A percentile compares a stretch with the other conserved stretches of the same genome.
These are phyloP conservation scores for Stenoptilia bipunctidactyla DNA, from an alignment of 2,888 invertebrate genomes.

Conservation along the genomic window DNA sequence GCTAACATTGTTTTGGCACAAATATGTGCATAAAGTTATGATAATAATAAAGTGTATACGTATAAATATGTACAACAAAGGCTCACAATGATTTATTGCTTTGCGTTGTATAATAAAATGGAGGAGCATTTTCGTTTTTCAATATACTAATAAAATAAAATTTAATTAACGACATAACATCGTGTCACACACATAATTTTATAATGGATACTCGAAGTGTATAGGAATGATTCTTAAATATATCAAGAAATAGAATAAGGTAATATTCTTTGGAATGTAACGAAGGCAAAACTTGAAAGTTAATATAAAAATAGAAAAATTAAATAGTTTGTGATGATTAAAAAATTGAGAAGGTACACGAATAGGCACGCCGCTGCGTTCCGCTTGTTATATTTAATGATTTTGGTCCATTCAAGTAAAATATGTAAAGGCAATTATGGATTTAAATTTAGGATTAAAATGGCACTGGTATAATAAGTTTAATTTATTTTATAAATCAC, in stretches of 20 bases:
- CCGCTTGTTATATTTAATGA: conserved; percentile 19
- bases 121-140: background rate
- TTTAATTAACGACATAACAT: conserved; percentile 20
- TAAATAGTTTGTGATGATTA: conserved; percentile 24
- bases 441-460: too few relatives aligned
- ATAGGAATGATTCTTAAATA: conserved; percentile 51
- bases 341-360: conserved; percentile 38
- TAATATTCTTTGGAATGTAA: conserved; percentile 65
- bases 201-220: conserved; percentile 25
- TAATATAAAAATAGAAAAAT: conserved; percentile 15
- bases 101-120: conserved; percentile 23
- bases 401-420: conserved; percentile 39
- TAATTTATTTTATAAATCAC: too few relatives aligned
- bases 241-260: conserved; percentile 33
- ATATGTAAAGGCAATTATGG: too few relatives aligned
- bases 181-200: conserved; percentile 43
- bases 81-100: conserved; percentile 56
- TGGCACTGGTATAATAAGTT: too few relatives aligned
- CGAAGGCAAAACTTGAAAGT: conserved; percentile 32
- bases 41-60: conserved; percentile 16
- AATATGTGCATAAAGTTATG: conserved; percentile 38
- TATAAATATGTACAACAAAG: conserved; percentile 42
- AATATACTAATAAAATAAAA: conserved; percentile 13
- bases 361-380: conserved; percentile 49
- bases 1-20: conserved; percentile 43